Evolutionary conservation across 2,797 vertebrate species (phyloP), one percentile per base, ranked within the genome.

Genomic region (Pyrocephalus nanus): DNA sequence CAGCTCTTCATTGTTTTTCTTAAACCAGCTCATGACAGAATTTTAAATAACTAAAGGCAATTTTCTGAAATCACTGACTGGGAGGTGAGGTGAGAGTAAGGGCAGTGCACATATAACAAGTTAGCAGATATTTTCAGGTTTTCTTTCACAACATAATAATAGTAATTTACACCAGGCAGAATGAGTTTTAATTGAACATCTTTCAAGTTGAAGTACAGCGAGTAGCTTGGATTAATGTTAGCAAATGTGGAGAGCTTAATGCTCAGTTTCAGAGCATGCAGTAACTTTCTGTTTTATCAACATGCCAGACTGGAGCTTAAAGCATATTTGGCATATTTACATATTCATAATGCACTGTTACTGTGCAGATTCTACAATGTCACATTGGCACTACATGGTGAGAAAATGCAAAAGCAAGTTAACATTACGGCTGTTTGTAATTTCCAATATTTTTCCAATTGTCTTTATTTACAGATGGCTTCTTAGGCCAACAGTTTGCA

Each of bases 181-280:
- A 93, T 93, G 76, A 79, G 86, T 95, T 97, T 97, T 97, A 97
- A 97, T 96, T 96, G 72, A 95, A 92, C 95, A 96, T 95, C 62
- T 95, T 96, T 96, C 90, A 96, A 95, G 73, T 70, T 90, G 36
- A 60, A 82, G 50, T 93, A 77, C 70, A 51, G 67, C 30, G 64
- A 90, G 48, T 69, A 86, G 50, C 76, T 94, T 87, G 87, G 88
- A 97, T 95, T 97, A 95, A 96, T 61, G 66, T 88, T 93, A 92
- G 85, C 71, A 95, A 96, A 96, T 91, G 90, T 90, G 51, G 57
- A 84, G 77, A 90, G 83, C 75, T 96, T 96, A 97, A 95, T 92
- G 53, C 51, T 96, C 53, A 64, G 70, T 90, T 97, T 96, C 89
- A 80, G 67, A 95, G 73, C 2, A 0, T 82, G 83, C 83, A 92